Percentiles rank a stretch among this genome's conserved stretches.
Evolutionary conservation across 2,888 invertebrate species (phyloP).

Genomic region (Rhaphigaster nebulosa): DNA sequence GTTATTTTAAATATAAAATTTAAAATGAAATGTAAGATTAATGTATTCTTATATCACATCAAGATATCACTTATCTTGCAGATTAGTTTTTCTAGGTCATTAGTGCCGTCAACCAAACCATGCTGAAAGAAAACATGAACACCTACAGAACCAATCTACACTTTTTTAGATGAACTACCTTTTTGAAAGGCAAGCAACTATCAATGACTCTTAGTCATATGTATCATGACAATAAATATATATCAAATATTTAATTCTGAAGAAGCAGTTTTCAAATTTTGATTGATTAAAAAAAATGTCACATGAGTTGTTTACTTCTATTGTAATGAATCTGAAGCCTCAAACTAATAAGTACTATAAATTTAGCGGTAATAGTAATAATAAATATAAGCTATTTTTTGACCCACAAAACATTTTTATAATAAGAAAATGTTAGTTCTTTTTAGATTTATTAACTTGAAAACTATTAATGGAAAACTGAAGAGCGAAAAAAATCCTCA

Average conservation of each 20-base stretch:
- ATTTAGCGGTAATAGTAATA: neutral
- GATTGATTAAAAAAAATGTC: neutral
- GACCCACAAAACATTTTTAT: neutral
- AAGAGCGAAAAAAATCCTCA: neutral
- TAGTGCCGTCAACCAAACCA: neutral
- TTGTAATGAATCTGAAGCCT: neutral
- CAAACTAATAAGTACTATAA: neutral
- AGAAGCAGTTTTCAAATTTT: neutral
- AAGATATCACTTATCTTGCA: neutral
- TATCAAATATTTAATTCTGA: neutral
- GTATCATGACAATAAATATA: neutral
- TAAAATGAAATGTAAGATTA: neutral
- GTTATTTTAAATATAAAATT: too few relatives aligned
- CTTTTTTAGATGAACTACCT: neutral
- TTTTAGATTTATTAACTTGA: neutral
- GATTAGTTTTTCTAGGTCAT: neutral
- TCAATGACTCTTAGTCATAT: neutral
- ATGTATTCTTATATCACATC: neutral
- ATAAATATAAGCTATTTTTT: neutral
- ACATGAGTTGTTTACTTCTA: neutral
- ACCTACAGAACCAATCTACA: neutral
- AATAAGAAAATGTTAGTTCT: neutral
- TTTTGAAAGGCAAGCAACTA: neutral
- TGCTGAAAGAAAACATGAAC: neutral
- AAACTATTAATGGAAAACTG: neutral